Conservation (phyloP, 2,113 vertebrate genomes). For the Ceyx melanurus region DNA sequence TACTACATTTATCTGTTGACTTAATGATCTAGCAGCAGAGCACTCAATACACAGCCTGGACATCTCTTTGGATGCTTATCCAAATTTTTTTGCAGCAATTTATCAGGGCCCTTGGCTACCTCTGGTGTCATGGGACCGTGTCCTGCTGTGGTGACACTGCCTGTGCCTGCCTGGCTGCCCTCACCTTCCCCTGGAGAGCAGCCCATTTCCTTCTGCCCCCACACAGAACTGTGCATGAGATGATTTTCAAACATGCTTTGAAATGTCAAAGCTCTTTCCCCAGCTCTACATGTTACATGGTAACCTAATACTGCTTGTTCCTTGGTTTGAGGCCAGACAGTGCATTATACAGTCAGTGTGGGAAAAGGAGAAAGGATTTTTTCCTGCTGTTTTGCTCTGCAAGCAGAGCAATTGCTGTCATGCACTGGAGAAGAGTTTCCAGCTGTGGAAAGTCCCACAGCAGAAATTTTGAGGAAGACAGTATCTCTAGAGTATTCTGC, state of each 20-base stretch:
- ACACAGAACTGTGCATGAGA: not conserved
- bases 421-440: not conserved
- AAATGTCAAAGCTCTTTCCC: not conserved
- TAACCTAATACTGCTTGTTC: not conserved
- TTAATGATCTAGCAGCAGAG: not conserved
- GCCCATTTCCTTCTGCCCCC: not conserved
- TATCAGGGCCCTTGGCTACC: not conserved
- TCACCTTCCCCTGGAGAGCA: not conserved
- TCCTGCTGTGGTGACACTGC: fast-evolving
- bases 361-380: not conserved
- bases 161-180: not conserved
- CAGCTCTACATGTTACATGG: not conserved
- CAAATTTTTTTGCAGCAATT: not conserved
- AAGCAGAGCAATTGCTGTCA: not conserved
- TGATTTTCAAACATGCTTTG: not conserved
- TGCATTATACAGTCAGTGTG: not conserved
- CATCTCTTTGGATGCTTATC: not conserved
- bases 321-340: not conserved
- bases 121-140: fast-evolving
- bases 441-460: not conserved
- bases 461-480: not conserved
- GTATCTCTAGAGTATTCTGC: not conserved
- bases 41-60: not conserved
- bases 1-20: not conserved
- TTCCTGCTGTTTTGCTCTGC: not conserved